Base-by-base conservation (phyloP, 2,797 vertebrate genomes). In the Ptychobarbus kaznakovi region DNA sequence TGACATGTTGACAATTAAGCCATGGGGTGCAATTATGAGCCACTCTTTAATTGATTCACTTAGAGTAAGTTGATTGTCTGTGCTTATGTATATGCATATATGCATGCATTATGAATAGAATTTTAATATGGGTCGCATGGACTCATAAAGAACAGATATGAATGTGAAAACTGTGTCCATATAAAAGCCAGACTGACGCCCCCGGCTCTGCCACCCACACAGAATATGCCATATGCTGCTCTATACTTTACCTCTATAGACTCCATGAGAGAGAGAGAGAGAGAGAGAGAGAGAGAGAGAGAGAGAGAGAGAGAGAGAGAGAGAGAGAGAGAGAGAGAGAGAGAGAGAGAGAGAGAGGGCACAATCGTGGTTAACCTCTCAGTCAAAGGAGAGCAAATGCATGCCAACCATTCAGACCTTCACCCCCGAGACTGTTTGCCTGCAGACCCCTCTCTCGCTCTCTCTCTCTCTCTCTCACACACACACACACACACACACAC, bases 161-260 rank as follows among this genome's bases (percentile, higher is more conserved):
- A 78, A 83, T 83, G 87, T 88, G 56, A 80, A 79, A 49, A 75
- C 56, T 35, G 28, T 80, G 68, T 32, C 69, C 58, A 68, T 69
- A 66, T 63, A 86, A 73, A 83, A 72, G 74, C 72, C 76, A 79
- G 58, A 81, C 78, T 56, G 51, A 77, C 32, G 91, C 88, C 88
- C 86, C 92, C 88, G 92, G 92, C 92, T 93, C 93, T 92, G 91
- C 94, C 94, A 92, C 89, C 86, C 83, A 88, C 88, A 85, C 94
- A 91, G 87, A 90, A 89, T 75, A 32, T 88, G 90, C 94, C 94
- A 96, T 95, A 95, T 95, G 95, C 91, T 94, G 84, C 81, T 83
- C 88, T 86, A 89, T 76, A 82, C 84, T 81, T 81, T 82, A 81
- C 74, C 79, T 88, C 89, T 88, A 87, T 83, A 88, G 61, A 82